A percentile compares a stretch with the other conserved stretches of the same genome.
These are phyloP conservation scores for Lordiphosa collinella DNA, from an alignment of 1,140 invertebrate genomes.

Conservation along the genomic window DNA sequence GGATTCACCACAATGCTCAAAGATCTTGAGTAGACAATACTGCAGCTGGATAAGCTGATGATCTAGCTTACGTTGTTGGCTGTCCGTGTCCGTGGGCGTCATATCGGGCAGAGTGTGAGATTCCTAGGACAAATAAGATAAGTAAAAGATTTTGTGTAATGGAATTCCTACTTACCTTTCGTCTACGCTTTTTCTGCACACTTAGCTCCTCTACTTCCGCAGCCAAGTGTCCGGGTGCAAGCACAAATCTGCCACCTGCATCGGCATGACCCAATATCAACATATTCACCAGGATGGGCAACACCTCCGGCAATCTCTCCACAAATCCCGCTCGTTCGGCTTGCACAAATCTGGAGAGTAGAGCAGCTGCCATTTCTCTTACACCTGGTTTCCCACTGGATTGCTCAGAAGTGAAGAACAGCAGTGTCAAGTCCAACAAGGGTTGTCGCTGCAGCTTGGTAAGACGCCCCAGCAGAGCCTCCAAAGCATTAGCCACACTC, in stretches of 20 bases:
- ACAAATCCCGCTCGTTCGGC: conserved; percentile 86
- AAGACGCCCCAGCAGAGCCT: conserved; percentile 83
- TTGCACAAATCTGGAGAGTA: conserved; percentile 86
- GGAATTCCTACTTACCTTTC: conserved; percentile 16
- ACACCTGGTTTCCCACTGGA: conserved; percentile 83
- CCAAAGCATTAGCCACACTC: conserved; percentile 84
- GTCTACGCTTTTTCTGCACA: conserved; percentile 29
- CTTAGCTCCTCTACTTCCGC: neutral
- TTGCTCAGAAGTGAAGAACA: conserved; percentile 82
- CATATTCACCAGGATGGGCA: conserved; percentile 82
- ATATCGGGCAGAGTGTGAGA: no score
- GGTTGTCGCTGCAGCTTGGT: conserved; percentile 82
- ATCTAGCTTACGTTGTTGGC: conserved; percentile 81
- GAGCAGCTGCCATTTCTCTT: conserved; percentile 83
- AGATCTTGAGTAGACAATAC: conserved; percentile 81
- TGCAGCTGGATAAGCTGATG: conserved; percentile 82
- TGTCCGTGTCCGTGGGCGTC: conserved; percentile 43
- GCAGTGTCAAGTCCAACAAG: conserved; percentile 84
- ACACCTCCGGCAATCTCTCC: conserved; percentile 81
- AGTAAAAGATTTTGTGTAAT: no score
- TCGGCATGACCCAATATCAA: conserved; percentile 56
- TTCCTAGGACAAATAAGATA: no score
- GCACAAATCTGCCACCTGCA: conserved; percentile 61
- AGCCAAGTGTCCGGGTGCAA: conserved; percentile 41
- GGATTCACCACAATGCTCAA: conserved; percentile 79